Conservation (phyloP, 2,113 vertebrate species). For the Nansenia antarctica region DNA sequence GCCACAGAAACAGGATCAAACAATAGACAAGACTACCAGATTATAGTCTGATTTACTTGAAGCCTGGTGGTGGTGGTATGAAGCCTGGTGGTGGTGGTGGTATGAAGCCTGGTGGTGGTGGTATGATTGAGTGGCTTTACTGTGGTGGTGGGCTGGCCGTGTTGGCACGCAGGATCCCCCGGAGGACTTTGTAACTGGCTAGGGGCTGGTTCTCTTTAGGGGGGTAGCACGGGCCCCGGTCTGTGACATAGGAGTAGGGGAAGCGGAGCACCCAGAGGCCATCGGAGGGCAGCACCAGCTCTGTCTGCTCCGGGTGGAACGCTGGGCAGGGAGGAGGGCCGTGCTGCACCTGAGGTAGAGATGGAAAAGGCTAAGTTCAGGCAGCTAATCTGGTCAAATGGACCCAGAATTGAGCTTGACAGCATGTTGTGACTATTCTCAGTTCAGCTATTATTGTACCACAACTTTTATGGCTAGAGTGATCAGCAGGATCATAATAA, state of each 20-base stretch:
- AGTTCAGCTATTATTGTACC: too few species aligned
- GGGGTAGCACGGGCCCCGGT: constrained; percentile 91
- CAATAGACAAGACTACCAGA: neutral
- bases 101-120: too few species aligned
- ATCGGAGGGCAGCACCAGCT: constrained; percentile 86
- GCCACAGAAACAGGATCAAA: too few species aligned
- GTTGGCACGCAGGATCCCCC: constrained; percentile 82
- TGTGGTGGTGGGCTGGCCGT: constrained; percentile 48
- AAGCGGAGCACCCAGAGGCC: constrained; percentile 96
- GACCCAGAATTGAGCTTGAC: neutral
- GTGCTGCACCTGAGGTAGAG: constrained; percentile 86
- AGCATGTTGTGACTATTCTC: too few species aligned
- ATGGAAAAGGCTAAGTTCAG: neutral
- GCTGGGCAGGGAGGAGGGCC: constrained; percentile 89
- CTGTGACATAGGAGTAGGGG: constrained; percentile 90
- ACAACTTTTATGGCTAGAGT: too few species aligned
- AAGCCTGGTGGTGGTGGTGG: too few species aligned
- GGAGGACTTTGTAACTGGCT: constrained; percentile 88
- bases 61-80: neutral
- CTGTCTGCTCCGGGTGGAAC: constrained; percentile 93
- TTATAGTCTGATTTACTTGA: neutral
- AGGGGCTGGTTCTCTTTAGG: constrained; percentile 95
- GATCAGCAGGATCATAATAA: too few species aligned
- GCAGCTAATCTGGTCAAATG: neutral
- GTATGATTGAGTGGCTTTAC: constrained; percentile 41